Conservation (phyloP, 2,888 invertebrate genomes). For the Crossocerus cetratus region DNA sequence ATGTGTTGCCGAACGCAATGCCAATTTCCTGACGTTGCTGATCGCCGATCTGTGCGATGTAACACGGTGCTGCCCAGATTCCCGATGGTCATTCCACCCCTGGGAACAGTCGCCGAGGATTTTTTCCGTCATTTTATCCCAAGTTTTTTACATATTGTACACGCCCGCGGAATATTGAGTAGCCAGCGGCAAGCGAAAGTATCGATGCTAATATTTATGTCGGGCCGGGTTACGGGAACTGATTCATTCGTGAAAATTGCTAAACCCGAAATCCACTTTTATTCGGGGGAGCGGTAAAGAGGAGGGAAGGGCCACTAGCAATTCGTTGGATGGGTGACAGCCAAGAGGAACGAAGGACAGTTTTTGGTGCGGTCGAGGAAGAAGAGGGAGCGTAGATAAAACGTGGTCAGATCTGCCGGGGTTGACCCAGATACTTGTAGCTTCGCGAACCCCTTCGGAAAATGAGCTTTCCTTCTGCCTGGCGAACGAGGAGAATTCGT, state of each 20-base stretch:
- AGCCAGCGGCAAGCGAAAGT: too few relatives aligned
- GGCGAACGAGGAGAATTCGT: conserved; percentile 12
- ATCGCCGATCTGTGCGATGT: conserved; percentile 3
- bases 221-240: too few relatives aligned
- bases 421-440: conserved; percentile 38
- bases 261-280: too few relatives aligned
- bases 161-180: too few relatives aligned
- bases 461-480: not conserved
- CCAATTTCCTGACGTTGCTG: not conserved
- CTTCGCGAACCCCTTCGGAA: conserved; percentile 31
- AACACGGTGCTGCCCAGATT: conserved; percentile 3
- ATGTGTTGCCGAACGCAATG: not conserved
- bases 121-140: too few relatives aligned
- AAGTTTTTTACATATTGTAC: too few relatives aligned
- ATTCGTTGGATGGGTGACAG: too few relatives aligned
- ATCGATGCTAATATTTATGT: too few relatives aligned
- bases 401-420: conserved; percentile 4
- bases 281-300: too few relatives aligned
- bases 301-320: too few relatives aligned
- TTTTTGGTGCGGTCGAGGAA: not conserved
- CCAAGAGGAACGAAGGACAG: not conserved
- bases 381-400: not conserved
- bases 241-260: too few relatives aligned
- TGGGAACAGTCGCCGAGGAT: not conserved
- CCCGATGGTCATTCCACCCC: not conserved